Base-by-base conservation (phyloP, 2,888 invertebrate species). In the Scaptomyza reducta region DNA sequence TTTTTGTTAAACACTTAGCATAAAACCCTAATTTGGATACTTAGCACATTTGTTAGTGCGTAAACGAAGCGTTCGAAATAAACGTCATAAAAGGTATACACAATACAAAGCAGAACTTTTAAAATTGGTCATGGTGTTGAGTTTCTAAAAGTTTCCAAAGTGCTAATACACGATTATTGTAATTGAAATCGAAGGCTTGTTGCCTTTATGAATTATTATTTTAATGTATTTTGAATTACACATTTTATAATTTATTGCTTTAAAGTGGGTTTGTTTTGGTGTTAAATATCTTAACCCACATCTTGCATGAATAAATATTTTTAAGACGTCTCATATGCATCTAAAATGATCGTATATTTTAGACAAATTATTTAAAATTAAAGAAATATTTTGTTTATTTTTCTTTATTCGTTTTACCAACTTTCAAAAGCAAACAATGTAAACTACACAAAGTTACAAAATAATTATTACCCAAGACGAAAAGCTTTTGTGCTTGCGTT, bases 11-110 rank as follows among this genome's bases (percentile, higher is more conserved):
- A 18, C 50, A 84, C 80, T 87, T 87, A 87, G 65, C 80, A 77
- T 38, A 58, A 47, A 69, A 64, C 61, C 64, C 47, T 46, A 70
- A 44, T 62, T 22, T 35, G 16, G 3, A 14, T 55, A 61, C 16
- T 81, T 81, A 84, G 51, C 80, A 87, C 81, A 50, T 80, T 83
- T 71, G 64, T 54, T 65, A 49, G 64, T 87, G 78, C 80, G 85
- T 81, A 81, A 81, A 65, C 78, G 60, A 87, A 79, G 63, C 65
- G 67, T 57, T 35, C 35, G 40, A 47, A 65, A 71, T 62, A 63
- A 65, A 77, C 58, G 67, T 65, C 70, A 77, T 70, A 78, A 74
- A 77, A 22, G 5, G 1, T 22, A 22, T 22, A 22, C 22, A 13
- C 3, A 31, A 5, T 18, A 49, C 18, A 33, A 3, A 18, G 13